phyloP scores from a whole-genome alignment of 2,113 vertebrate species.

The Archilochus colubris region DNA sequence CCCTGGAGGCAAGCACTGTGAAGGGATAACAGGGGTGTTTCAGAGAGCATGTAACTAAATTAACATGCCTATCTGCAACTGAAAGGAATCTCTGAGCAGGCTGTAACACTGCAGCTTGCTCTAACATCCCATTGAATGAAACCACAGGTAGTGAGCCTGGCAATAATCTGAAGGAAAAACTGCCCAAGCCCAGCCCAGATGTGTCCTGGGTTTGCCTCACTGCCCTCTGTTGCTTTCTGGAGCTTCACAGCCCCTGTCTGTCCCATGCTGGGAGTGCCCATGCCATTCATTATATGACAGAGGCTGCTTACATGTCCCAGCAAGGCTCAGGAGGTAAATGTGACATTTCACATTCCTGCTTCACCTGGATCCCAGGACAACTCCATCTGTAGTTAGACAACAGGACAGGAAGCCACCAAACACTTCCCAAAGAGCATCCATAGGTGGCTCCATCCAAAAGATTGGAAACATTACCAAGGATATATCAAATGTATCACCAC shows the following conservation, averaged over 20 bases:
- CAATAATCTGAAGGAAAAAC: neutral
- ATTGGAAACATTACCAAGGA: neutral
- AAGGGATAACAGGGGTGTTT: neutral
- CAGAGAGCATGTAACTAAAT: constrained; percentile 8
- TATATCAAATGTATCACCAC: neutral
- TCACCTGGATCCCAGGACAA: neutral
- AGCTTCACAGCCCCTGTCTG: fast-evolving
- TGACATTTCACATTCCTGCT: neutral
- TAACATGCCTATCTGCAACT: neutral
- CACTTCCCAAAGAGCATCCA: neutral
- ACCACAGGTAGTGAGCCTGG: neutral
- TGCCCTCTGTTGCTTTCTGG: neutral
- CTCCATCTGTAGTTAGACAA: neutral
- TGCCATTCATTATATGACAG: neutral
- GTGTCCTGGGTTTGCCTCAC: neutral
- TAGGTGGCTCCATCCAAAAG: neutral
- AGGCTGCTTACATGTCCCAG: neutral
- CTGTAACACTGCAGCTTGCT: neutral
- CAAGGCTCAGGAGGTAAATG: neutral
- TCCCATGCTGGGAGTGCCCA: neutral
- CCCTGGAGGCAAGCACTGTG: neutral
- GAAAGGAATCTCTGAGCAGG: neutral
- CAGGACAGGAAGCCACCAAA: neutral
- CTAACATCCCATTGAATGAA: neutral
- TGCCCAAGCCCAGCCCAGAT: neutral